A percentile compares a stretch with the other conserved stretches of the same genome.
These are phyloP conservation scores for Melanerpes aurifrons DNA, from an alignment of 2,113 vertebrate species.

Conservation along the genomic window DNA sequence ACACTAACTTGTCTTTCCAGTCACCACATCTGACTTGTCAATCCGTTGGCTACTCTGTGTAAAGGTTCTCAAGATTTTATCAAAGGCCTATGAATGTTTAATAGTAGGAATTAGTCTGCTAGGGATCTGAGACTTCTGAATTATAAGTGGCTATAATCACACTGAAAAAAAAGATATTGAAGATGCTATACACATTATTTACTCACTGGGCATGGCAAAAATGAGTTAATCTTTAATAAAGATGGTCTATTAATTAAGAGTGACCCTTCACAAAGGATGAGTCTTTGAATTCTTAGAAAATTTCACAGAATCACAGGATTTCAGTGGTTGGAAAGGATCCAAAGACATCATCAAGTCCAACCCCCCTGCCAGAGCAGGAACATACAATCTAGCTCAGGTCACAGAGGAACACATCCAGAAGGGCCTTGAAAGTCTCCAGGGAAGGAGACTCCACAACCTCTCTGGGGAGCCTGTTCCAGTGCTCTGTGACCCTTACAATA, in stretches of 20 bases:
- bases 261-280: not conserved
- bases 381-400: too few relatives aligned
- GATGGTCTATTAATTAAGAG: not conserved
- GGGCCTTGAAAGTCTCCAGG: too few relatives aligned
- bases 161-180: not conserved
- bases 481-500: too few relatives aligned
- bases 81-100: conserved; percentile 26
- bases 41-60: not conserved
- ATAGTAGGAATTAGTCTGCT: not conserved
- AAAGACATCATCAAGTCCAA: too few relatives aligned
- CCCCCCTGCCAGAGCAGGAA: too few relatives aligned
- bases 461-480: too few relatives aligned
- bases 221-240: not conserved
- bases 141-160: not conserved
- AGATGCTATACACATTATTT: not conserved
- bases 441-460: too few relatives aligned
- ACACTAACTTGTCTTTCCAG: not conserved
- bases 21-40: not conserved
- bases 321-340: too few relatives aligned
- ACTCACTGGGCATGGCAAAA: conserved; percentile 16
- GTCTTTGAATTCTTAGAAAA: not conserved
- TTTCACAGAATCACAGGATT: not conserved
- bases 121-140: not conserved
- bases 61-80: not conserved
- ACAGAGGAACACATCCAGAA: too few relatives aligned